A percentile compares a stretch with the other conserved stretches of the same genome.
Evolutionary conservation across 1,140 invertebrate genomes (phyloP).

Genomic region (Chironomus striatipennis): DNA sequence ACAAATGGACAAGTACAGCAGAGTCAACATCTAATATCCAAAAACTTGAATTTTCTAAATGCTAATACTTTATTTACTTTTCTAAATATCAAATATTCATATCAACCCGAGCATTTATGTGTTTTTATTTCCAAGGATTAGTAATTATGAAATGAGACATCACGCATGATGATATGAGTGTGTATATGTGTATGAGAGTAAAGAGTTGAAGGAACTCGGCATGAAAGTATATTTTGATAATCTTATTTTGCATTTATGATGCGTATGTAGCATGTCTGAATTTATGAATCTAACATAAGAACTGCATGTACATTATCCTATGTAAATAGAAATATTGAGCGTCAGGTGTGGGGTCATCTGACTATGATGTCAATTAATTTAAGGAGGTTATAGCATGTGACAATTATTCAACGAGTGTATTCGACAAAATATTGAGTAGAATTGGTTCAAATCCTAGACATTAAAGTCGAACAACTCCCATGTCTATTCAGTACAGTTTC

Average conservation of each 20-base stretch:
- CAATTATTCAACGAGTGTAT: background rate
- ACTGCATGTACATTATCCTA: too few species aligned
- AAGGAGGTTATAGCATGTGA: background rate
- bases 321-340: too few species aligned
- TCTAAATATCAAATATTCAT: constrained; percentile 18
- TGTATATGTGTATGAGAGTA: background rate
- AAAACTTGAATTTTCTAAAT: background rate
- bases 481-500: too few species aligned
- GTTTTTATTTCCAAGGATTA: background rate
- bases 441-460: too few species aligned
- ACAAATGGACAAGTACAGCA: background rate
- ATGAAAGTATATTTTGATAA: constrained; percentile 1
- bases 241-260: background rate
- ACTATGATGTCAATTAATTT: too few species aligned
- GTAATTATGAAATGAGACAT: constrained; percentile 21
- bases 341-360: too few species aligned
- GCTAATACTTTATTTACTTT: constrained; percentile 19
- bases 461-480: too few species aligned
- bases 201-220: background rate
- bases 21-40: background rate
- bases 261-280: background rate
- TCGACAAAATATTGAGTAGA: too few species aligned
- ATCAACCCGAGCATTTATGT: background rate
- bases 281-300: too few species aligned
- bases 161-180: background rate